Percentiles rank a stretch among this genome's conserved stretches.
These are phyloP conservation scores for Pyrrhia umbra DNA, from an alignment of 2,888 invertebrate species.

Conservation along the genomic window DNA sequence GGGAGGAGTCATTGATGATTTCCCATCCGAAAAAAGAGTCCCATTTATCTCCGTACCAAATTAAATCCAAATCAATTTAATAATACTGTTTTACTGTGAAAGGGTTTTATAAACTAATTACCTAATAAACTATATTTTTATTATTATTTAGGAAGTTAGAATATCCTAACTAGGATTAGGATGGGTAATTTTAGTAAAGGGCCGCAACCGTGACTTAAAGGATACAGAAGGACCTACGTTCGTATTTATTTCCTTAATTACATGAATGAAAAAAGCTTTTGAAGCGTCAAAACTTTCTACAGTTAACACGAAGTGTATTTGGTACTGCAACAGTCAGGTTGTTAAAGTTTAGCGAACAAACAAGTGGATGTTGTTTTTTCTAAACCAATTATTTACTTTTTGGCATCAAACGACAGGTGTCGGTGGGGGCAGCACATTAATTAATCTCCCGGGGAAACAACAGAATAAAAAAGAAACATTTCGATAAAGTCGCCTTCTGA, in stretches of 20 bases:
- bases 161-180: no score
- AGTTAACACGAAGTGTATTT: constrained; percentile 16
- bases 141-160: no score
- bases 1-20: no score
- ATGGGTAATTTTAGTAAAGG: no score
- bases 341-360: constrained; percentile 19
- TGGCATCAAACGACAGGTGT: constrained; percentile 46
- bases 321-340: constrained; percentile 22
- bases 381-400: constrained; percentile 46
- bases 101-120: no score
- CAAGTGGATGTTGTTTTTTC: constrained; percentile 18
- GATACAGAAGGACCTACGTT: neutral
- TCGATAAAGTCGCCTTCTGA: neutral
- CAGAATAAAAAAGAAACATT: constrained; percentile 19
- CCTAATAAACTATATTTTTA: no score
- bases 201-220: no score
- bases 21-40: no score
- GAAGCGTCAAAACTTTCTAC: neutral
- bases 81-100: no score
- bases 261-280: neutral
- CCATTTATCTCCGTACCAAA: no score
- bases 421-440: constrained; percentile 20
- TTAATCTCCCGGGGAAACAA: constrained; percentile 40
- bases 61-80: no score
- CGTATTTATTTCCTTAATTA: neutral